Evolutionary conservation across 2,113 vertebrate genomes (phyloP).

Genomic region (Perognathus longimembris): DNA sequence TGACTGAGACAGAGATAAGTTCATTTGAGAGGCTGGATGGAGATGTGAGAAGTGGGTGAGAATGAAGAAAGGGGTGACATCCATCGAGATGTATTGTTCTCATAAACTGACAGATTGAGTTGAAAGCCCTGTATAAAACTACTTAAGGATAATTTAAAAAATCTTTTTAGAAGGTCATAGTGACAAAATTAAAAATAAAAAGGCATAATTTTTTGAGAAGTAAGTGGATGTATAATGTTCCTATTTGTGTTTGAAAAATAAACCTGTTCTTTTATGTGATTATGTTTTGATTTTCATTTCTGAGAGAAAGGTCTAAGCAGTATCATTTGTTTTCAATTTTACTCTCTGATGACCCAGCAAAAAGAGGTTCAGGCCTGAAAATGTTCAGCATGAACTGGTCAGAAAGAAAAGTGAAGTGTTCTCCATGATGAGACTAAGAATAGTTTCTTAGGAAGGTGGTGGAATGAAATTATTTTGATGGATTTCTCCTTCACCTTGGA

Average conservation of each 20-base stretch:
- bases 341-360: not conserved
- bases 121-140: too few species aligned
- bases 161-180: too few species aligned
- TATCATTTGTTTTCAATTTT: not conserved
- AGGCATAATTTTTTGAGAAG: not conserved
- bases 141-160: too few species aligned
- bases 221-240: not conserved
- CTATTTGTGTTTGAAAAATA: not conserved
- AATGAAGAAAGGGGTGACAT: too few species aligned
- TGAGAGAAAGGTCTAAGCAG: not conserved
- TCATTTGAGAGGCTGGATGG: too few species aligned
- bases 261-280: not conserved
- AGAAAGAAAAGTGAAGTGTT: not conserved
- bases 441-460: not conserved
- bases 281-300: not conserved
- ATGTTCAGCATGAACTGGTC: not conserved
- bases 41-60: too few species aligned
- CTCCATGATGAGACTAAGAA: not conserved
- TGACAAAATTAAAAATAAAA: not conserved
- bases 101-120: too few species aligned
- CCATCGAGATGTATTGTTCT: too few species aligned
- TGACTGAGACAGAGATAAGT: not conserved
- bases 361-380: constrained; percentile 33
- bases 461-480: constrained; percentile 55
- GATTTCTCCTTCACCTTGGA: not conserved